Evolutionary conservation across 2,113 vertebrate genomes (phyloP).

Genomic region (Aramus guarauna): DNA sequence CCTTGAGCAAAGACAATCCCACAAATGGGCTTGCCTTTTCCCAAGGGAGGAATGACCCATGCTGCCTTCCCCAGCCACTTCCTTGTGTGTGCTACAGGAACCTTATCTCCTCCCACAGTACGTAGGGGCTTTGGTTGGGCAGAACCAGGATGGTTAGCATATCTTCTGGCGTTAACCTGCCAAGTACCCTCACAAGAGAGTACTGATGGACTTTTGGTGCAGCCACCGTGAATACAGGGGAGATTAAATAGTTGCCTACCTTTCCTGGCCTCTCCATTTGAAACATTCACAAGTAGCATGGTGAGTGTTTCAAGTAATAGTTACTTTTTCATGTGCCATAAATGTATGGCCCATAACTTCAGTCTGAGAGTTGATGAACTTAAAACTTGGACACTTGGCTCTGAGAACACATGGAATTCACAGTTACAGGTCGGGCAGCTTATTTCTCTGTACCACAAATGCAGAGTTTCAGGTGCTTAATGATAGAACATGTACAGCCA

Average conservation of each 20-base stretch:
- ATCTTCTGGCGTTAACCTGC: not conserved
- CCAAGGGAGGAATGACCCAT: fast-evolving
- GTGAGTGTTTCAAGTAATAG: not conserved
- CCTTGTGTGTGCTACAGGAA: not conserved
- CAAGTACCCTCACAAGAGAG: not conserved
- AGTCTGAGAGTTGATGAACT: not conserved
- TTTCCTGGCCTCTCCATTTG: not conserved
- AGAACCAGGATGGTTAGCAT: not conserved
- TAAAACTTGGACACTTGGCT: not conserved
- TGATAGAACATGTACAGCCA: not conserved
- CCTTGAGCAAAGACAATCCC: not conserved
- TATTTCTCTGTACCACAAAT: not conserved
- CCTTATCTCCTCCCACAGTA: not conserved
- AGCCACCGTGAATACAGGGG: not conserved
- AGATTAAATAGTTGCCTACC: not conserved
- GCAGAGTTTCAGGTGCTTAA: not conserved
- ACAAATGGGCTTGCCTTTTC: not conserved
- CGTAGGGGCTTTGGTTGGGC: not conserved
- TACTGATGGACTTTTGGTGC: not conserved
- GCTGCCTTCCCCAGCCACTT: not conserved
- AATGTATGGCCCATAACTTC: not conserved
- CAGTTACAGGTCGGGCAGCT: not conserved
- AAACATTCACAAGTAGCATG: not conserved
- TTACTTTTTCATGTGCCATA: not conserved
- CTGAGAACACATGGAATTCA: not conserved